Base-by-base conservation (phyloP, 2,888 invertebrate species). In the Trichogramma dendrolimi region DNA sequence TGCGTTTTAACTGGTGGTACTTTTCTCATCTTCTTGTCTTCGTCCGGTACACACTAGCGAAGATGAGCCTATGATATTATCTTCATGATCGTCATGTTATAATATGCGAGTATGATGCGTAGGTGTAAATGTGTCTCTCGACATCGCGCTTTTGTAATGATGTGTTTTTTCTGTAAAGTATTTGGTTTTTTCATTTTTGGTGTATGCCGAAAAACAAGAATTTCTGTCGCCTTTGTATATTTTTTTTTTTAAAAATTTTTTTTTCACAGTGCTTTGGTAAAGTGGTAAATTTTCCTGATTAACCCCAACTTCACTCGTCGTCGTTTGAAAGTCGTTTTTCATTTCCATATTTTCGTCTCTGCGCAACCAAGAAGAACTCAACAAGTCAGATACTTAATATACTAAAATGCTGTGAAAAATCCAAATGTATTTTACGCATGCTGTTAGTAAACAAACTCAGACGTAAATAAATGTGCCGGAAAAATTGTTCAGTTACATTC, bases 141-240 rank as follows among this genome's bases (percentile, higher is more conserved):
- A 62, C 43, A 43, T 10, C 50, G 58, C 39, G 49, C 49, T 6
- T 50, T 54, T 55, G 54, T 58, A 61, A 66, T 58, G 63, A 63
- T 66, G 63, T 66, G 54, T 56, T 60, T 64, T 64, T 58, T 53
- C 61, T 66, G 61, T 62, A 66, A 62, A 66, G 62, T 62, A 58
- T 49, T 60, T 50, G 8, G 14, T 61, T 61, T 55, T 63, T 61
- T 66, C 63, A 69, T 68, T 71, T 73, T 75, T 74, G 68, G 69
- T 73, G 72, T 73, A 67, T 75, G 75, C 75, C 76, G 70, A 76
- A 76, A 75, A 71, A 72, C 68, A 64, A 69, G 72, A 74, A 75
- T 75, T 73, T 67, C 54, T 57, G 64, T 66, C 73, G 68, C 70
- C 67, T 72, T 68, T 63, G 65, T 14, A 53, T 56, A 51, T 38